Base-by-base conservation (phyloP, 2,113 vertebrate species). In the Aix galericulata region DNA sequence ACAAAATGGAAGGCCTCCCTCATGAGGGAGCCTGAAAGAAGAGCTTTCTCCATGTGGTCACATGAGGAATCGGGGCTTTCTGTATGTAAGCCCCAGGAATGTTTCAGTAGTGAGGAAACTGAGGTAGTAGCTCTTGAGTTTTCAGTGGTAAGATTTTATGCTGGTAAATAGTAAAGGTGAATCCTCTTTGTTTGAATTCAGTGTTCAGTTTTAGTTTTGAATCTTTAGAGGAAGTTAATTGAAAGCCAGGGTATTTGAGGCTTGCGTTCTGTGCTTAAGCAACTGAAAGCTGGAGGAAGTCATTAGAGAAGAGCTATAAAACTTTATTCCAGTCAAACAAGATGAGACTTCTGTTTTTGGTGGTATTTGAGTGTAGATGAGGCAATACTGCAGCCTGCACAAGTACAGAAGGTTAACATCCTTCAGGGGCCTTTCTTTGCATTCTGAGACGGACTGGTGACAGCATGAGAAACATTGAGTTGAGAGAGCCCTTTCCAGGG, bases 401-500 rank as follows among this genome's bases (percentile, higher is more conserved):
- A 66, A 66, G 40, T n/a, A 38, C 29, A 72, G n/a, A 68, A 69
- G 38, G 16, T 36, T 93, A 86, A 40, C 50, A 34, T 53, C 17
- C 15, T 94, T 81, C 44, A 71, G 40, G 21, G 15, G 15, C 15
- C 14, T 87, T 77, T 58, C 20, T 74, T 71, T 62, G 50, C 38
- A 10, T n/a, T 83, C 44, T 34, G 8, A 22, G 66, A 4, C 25
- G 85, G 0, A 0, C 11, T 78, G 3, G 5, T 4, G 7, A 34
- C 16, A 68, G 22, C 20, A 7, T 36, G 58, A 82, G 59, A 85
- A 91, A 29, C 22, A 11, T 20, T 79, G 8, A 38, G 5, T 78
- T 20, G 14, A 68, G 34, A 44, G n/a, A 5, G 23, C 38, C 34
- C 31, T 74, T 82, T 78, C 56, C 59, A 81, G 0, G 46, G n/a